Base-by-base conservation (phyloP, 2,888 invertebrate species). In the Spisula solida region DNA sequence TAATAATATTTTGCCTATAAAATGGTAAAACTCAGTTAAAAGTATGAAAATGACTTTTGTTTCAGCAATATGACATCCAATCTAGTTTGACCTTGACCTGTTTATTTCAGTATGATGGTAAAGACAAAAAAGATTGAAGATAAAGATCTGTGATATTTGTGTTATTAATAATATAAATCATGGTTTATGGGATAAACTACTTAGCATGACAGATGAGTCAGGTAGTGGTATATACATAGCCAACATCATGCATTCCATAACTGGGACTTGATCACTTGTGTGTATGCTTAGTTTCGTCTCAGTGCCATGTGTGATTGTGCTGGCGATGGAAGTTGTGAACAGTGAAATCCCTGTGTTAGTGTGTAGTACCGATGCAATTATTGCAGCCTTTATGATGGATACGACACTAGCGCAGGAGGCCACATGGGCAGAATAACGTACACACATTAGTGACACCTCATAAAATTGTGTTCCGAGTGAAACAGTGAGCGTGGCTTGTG, bases 41-140 rank as follows among this genome's bases (percentile, higher is more conserved):
- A n/a, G n/a, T n/a, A n/a, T n/a, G n/a, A 41, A 41, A 41, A 41
- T 41, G 2, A 8, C 41, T 12, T 51, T 51, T 5, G 16, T 51
- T 12, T 51, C 14, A 10, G 6, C 16, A 10, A 1, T 51, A 5
- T 51, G 51, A 51, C 51, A 4, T 51, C 1, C 1, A 12, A 25
- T 14, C 18, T 48, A 14, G 47, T 47, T n/a, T 47, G 79, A 79
- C 34, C 25, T 80, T 48, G 14, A 66, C 16, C 34, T 29, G 41
- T 85, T 41, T 47, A 16, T 90, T 90, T 82, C 90, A 90, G 90
- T 87, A 85, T 75, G 90, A 87, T 80, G 48, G 85, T n/a, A 90
- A 90, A 51, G 66, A 78, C 16, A 90, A 90, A 47, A 88, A 87
- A 60, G 90, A 90, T 51, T 90, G 90, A 90, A 66, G 75, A 0